These are phyloP conservation scores for Actenoides lindsayi DNA, from an alignment of 2,113 vertebrate genomes.

Conservation along the genomic window DNA sequence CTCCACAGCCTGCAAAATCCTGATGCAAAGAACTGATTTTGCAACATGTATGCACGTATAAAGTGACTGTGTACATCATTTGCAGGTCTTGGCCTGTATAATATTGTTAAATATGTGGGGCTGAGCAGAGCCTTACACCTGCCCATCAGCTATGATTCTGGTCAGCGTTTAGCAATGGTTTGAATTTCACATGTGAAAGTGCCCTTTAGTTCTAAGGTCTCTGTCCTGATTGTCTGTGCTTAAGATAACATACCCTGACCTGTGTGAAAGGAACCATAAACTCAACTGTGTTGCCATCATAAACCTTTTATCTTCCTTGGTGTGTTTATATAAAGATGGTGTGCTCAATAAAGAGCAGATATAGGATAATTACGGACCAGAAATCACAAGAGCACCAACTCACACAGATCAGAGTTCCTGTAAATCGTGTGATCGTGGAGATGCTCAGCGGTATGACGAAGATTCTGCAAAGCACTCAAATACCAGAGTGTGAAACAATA, in stretches of 20 bases:
- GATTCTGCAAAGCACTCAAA: not conserved
- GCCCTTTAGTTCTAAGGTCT: not conserved
- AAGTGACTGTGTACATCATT: not conserved
- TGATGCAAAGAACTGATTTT: conserved; percentile 14
- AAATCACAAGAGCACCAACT: not conserved
- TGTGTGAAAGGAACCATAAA: conserved; percentile 15
- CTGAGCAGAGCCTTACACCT: not conserved
- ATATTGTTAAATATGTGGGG: not conserved
- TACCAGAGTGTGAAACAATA: rapidly evolving
- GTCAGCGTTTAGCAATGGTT: not conserved
- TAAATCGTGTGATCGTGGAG: not conserved
- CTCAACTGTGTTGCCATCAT: not conserved
- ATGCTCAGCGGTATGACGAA: not conserved
- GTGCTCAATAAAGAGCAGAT: not conserved
- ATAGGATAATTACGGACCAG: not conserved
- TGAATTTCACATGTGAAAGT: not conserved
- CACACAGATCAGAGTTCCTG: not conserved
- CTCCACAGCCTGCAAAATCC: not conserved
- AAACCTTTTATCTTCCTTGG: not conserved
- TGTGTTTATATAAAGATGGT: not conserved
- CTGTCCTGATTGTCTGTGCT: not conserved
- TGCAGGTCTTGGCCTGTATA: not conserved
- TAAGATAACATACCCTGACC: not conserved
- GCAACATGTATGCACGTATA: not conserved
- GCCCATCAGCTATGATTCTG: not conserved